Evolutionary conservation across 2,797 vertebrate genomes (phyloP), one percentile per base, ranked within the genome.

Genomic region (Eurystomus glaucurus): DNA sequence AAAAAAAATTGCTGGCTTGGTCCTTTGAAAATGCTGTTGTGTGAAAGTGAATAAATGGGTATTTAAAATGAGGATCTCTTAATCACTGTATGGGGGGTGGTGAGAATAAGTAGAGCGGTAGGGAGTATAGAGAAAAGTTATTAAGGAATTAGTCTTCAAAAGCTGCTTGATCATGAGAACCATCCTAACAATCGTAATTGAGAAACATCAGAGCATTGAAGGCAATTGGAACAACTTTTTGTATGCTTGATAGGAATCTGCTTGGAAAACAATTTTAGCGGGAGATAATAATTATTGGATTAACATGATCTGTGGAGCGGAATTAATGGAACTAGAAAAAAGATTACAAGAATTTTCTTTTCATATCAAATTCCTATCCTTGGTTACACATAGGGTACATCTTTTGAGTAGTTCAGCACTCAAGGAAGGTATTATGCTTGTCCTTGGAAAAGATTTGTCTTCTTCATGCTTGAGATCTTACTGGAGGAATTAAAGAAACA

Each of bases 201-300:
- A 76, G 93, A 88, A 96, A 92, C 75, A 79, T 66, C 60, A 77
- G 70, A 80, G 43, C 35, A 25, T 89, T 80, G 90, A 93, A 88
- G 29, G 39, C 88, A 84, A 57, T 64, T 76, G 46, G 79, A 92
- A 65, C 31, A 89, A 87, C 55, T 65, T 69, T 91, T 85, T 88
- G 45, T 78, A 41, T 84, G 14, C 61, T 69, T 84, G 76, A 82
- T 71, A 86, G 65, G n/a, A 86, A 87, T 93, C 70, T 88, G 37
- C 43, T 62, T 88, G 51, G 39, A 76, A 88, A 83, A 81, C 41
- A 91, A 84, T 76, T 88, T 18, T 52, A 50, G 33, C 84, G 50
- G 9, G 26, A 84, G 39, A 84, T 80, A 90, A 51, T 81, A 14
- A 58, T 80, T 91, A 88, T 43, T 68, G 52, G 71, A 82, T 94